Conservation (phyloP, 2,888 invertebrate species). For the Dicycla oo region DNA sequence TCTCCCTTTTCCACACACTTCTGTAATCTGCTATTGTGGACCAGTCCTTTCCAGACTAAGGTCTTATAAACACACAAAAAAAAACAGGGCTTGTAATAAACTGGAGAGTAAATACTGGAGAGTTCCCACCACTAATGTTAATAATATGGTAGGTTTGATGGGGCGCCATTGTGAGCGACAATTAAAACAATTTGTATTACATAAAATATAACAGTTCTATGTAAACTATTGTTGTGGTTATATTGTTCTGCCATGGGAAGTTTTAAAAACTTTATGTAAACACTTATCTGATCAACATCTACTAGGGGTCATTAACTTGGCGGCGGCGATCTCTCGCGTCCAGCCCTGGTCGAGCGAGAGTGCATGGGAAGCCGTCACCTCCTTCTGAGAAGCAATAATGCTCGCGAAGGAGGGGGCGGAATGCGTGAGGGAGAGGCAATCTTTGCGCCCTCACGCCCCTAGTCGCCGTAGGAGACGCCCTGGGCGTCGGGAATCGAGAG, state of each 20-base stretch:
- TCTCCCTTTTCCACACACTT: too few relatives aligned
- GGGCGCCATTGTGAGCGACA: conserved; percentile 34
- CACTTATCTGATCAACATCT: conserved; percentile 17
- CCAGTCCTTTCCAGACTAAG: too few relatives aligned
- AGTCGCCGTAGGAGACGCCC: too few relatives aligned
- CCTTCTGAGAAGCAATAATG: too few relatives aligned
- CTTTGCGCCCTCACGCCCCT: too few relatives aligned
- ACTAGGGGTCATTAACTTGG: conserved; percentile 11
- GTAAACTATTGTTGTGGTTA: conserved; percentile 47
- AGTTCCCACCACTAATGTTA: conserved; percentile 21
- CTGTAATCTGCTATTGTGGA: too few relatives aligned
- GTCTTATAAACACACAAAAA: background rate
- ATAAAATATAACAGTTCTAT: conserved; percentile 45
- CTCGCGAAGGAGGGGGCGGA: too few relatives aligned
- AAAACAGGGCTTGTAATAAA: background rate
- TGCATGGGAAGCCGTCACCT: too few relatives aligned
- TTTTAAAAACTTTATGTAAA: background rate
- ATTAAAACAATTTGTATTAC: conserved; percentile 56
- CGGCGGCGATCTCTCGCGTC: too few relatives aligned
- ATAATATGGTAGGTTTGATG: conserved; percentile 17
- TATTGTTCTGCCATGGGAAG: conserved; percentile 36
- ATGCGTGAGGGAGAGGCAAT: too few relatives aligned
- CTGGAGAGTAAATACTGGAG: background rate
- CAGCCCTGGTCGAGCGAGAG: too few relatives aligned
- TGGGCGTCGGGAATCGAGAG: too few relatives aligned